Evolutionary conservation across 2,113 vertebrate species (phyloP).

Genomic region (Bos taurus): ARS-UCD2.0 NC_037338.1:30639501-30640000

Average conservation of each 20-base stretch:
- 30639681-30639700: not conserved
- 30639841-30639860: not conserved
- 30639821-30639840: not conserved
- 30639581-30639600: no score
- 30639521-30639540: no score
- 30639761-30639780: no score
- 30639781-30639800: not conserved
- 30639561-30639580: no score
- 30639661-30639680: no score
- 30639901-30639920: not conserved
- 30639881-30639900: slow-evolving; percentile 13
- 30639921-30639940: not conserved
- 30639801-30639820: not conserved
- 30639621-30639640: no score
- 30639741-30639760: no score
- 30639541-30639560: no score
- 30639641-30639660: no score
- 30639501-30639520: no score
- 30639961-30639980: not conserved
- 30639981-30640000: not conserved
- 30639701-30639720: not conserved
- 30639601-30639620: no score
- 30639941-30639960: not conserved
- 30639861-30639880: not conserved
- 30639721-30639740: no score